A percentile compares a stretch with the other conserved stretches of the same genome.
These are phyloP conservation scores for Dendropsophus ebraccatus DNA, from an alignment of 2,113 vertebrate species.

Conservation along the genomic window DNA sequence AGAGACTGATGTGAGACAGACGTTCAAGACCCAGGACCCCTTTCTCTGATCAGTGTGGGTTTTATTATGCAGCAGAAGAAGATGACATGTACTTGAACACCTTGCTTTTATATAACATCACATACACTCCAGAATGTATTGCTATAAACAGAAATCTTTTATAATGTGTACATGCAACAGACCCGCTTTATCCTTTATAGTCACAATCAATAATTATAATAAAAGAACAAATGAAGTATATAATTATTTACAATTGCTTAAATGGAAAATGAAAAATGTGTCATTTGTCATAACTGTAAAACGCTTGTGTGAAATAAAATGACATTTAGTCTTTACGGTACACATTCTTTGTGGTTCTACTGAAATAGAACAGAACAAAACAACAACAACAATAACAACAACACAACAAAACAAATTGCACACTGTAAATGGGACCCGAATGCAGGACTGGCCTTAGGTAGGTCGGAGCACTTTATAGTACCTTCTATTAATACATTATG, in stretches of 20 bases:
- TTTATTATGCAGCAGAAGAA: constrained; percentile 46
- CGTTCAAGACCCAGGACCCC: constrained; percentile 46
- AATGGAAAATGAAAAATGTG: background rate
- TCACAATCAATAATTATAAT: background rate
- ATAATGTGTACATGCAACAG: background rate
- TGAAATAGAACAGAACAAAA: background rate
- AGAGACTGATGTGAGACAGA: constrained; percentile 47
- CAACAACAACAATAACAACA: too few relatives aligned
- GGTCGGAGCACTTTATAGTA: too few relatives aligned
- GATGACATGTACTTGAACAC: constrained; percentile 25
- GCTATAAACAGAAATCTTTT: background rate
- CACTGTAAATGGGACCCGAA: background rate
- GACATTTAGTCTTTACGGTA: background rate
- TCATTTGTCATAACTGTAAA: background rate
- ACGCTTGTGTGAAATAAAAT: constrained; percentile 12
- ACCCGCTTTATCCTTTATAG: background rate
- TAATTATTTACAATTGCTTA: background rate
- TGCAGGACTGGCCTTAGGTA: background rate
- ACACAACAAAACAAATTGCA: background rate
- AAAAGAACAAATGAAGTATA: background rate
- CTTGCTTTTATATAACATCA: constrained; percentile 7
- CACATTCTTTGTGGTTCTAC: background rate
- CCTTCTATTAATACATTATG: background rate
- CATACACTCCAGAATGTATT: background rate
- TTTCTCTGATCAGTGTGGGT: constrained; percentile 50